These are phyloP conservation scores for Antheraea yamamai DNA, from an alignment of 2,888 invertebrate species.

Conservation along the genomic window DNA sequence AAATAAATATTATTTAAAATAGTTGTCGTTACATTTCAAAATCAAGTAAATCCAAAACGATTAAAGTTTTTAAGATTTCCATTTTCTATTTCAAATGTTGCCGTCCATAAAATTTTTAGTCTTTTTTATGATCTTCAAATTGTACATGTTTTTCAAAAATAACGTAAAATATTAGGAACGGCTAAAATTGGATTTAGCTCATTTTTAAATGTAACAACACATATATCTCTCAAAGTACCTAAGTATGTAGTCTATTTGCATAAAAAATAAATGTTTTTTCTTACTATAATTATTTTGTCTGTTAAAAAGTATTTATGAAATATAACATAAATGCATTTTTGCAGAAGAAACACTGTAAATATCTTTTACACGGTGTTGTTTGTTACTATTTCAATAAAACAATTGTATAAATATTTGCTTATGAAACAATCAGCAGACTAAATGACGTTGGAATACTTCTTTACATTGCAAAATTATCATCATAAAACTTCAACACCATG, in stretches of 20 bases:
- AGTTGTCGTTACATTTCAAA: not conserved
- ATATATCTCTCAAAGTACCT: too few species aligned
- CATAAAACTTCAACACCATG: not conserved
- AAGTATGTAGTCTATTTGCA: not conserved
- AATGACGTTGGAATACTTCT: not conserved
- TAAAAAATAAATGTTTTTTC: not conserved
- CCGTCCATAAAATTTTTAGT: too few species aligned
- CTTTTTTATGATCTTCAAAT: too few species aligned
- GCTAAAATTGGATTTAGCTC: too few species aligned
- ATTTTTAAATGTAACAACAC: too few species aligned
- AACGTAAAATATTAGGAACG: too few species aligned
- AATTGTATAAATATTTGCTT: constrained; percentile 2
- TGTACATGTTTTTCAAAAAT: too few species aligned
- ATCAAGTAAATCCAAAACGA: not conserved
- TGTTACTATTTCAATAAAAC: not conserved
- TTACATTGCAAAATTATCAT: not conserved
- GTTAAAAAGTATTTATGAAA: too few species aligned
- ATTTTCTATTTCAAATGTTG: too few species aligned
- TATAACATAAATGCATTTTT: not conserved
- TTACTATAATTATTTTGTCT: not conserved
- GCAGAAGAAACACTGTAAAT: not conserved
- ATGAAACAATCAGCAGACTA: not conserved
- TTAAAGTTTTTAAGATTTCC: too few species aligned
- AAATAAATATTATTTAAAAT: not conserved
- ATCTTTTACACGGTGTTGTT: not conserved